phyloP scores from a whole-genome alignment of 2,797 vertebrate species.

The Pangasius djambal region DNA sequence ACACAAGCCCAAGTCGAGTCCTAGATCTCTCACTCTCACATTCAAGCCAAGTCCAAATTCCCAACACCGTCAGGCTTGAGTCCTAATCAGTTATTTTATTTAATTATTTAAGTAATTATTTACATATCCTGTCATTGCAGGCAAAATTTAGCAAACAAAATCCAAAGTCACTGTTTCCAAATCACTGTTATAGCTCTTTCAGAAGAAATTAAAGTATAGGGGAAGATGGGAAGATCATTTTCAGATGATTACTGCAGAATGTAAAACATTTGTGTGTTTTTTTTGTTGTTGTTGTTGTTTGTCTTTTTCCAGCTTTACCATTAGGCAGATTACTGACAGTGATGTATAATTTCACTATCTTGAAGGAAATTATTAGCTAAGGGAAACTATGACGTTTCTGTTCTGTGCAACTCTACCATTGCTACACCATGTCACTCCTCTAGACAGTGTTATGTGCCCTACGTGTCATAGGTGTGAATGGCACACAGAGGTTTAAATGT shows the following conservation, averaged over 20 bases:
- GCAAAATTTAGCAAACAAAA: background rate
- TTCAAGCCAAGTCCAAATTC: conserved; percentile 1
- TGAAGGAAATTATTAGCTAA: background rate
- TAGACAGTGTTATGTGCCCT: background rate
- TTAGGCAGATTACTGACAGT: background rate
- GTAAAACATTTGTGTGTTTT: background rate
- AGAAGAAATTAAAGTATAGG: background rate
- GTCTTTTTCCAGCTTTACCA: too few relatives aligned
- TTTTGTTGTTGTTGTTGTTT: too few relatives aligned
- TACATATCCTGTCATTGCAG: background rate
- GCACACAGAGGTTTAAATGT: background rate
- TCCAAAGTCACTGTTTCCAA: background rate
- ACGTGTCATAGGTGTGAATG: background rate
- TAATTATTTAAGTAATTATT: background rate
- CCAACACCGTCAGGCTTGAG: background rate
- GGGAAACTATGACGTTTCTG: background rate
- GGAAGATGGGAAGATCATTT: background rate
- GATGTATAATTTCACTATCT: background rate
- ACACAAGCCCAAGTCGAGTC: background rate
- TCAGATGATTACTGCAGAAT: background rate
- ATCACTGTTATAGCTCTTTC: background rate
- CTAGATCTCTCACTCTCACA: background rate
- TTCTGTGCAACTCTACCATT: background rate
- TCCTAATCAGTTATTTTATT: background rate
- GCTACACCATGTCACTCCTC: background rate